Percentiles rank a stretch among this genome's conserved stretches.
Evolutionary conservation across 2,888 invertebrate genomes (phyloP).

Genomic region (Abrostola tripartita): DNA sequence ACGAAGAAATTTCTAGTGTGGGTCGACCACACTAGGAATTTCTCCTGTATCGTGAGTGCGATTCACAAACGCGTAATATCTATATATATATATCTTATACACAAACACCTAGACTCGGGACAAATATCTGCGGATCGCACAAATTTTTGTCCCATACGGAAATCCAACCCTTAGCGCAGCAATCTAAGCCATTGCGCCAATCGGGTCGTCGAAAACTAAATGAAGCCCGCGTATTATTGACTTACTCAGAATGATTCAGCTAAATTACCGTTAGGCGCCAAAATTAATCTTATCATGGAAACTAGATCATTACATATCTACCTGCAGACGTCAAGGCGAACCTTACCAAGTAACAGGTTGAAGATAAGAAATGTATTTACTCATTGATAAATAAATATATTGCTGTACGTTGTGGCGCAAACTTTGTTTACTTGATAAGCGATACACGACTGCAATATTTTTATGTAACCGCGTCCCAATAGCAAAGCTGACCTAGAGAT

Average conservation of each 20-base stretch:
- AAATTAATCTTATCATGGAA: slow-evolving; percentile 78
- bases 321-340: slow-evolving; percentile 64
- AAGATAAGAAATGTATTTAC: slow-evolving; percentile 65
- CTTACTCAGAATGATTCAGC: slow-evolving; percentile 49
- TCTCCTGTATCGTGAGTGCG: too few relatives aligned
- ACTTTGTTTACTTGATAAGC: slow-evolving; percentile 67
- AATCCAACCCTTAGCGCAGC: too few relatives aligned
- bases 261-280: slow-evolving; percentile 68
- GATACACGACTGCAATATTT: slow-evolving; percentile 29
- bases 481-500: slow-evolving; percentile 28
- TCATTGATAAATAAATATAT: slow-evolving; percentile 66
- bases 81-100: too few relatives aligned
- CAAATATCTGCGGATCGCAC: too few relatives aligned
- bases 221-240: slow-evolving; percentile 16
- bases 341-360: slow-evolving; percentile 67
- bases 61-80: too few relatives aligned
- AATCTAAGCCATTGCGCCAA: too few relatives aligned
- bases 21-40: too few relatives aligned
- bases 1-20: too few relatives aligned
- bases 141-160: too few relatives aligned
- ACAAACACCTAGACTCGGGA: too few relatives aligned
- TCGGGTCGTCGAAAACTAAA: too few relatives aligned
- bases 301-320: slow-evolving; percentile 72
- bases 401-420: slow-evolving; percentile 58
- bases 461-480: slow-evolving; percentile 16